A percentile compares a stretch with the other conserved stretches of the same genome.
Evolutionary conservation across 2,797 vertebrate species (phyloP).

Genomic region (Phrynocephalus guinanensis): DNA sequence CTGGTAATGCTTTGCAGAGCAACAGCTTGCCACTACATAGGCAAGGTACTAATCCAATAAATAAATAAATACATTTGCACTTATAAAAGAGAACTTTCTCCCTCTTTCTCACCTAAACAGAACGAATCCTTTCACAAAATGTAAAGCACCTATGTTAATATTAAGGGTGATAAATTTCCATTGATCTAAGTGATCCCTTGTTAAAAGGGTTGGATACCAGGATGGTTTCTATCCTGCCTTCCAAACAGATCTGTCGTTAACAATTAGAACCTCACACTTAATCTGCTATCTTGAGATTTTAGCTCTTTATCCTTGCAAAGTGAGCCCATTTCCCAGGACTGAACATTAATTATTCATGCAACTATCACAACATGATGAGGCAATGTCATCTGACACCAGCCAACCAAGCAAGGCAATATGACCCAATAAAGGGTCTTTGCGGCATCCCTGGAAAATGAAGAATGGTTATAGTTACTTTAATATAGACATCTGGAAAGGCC

Average conservation of each 20-base stretch:
- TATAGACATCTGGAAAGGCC: neutral
- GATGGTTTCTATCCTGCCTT: neutral
- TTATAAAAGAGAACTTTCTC: no score
- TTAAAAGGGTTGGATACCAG: neutral
- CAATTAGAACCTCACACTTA: neutral
- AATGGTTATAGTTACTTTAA: neutral
- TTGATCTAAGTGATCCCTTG: neutral
- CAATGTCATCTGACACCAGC: conserved; percentile 12
- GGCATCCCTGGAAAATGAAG: neutral
- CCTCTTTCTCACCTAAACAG: neutral
- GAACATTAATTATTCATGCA: neutral
- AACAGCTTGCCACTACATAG: no score
- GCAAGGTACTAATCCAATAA: no score
- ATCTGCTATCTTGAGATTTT: neutral
- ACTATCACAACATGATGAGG: neutral
- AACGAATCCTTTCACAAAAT: neutral
- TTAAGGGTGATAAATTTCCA: neutral
- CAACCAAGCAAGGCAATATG: neutral
- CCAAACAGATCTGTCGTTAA: neutral
- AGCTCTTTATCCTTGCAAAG: neutral
- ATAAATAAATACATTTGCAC: no score
- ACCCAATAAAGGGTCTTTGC: neutral
- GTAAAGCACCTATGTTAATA: accelerated
- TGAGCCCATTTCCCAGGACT: neutral
- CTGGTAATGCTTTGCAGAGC: neutral